Conservation (phyloP, 2,888 invertebrate species). For the Hipparchia sbordonii region DNA sequence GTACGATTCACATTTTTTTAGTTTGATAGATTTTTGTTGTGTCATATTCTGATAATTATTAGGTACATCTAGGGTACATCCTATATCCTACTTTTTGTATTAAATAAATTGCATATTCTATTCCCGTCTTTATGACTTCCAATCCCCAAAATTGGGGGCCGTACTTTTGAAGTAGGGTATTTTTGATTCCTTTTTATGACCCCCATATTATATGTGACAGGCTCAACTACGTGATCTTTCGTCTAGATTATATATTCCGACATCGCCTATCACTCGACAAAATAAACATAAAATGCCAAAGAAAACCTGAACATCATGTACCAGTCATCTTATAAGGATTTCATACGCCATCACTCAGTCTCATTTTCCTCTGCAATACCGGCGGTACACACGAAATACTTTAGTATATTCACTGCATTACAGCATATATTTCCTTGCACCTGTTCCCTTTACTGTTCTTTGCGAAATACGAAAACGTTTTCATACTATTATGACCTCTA, state of each 20-base stretch:
- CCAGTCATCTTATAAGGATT: constrained; percentile 17
- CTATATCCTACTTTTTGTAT: too few species aligned
- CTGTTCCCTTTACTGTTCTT: neutral
- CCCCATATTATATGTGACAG: neutral
- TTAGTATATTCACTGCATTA: constrained; percentile 1
- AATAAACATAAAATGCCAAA: constrained; percentile 10
- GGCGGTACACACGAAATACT: constrained; percentile 3
- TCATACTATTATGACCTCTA: constrained; percentile 24
- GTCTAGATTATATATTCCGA: constrained; percentile 3
- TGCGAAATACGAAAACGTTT: constrained; percentile 9
- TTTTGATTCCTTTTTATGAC: neutral
- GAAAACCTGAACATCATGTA: constrained; percentile 20
- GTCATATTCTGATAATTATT: too few species aligned
- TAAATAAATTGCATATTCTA: too few species aligned
- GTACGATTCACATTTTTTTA: too few species aligned
- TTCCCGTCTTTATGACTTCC: too few species aligned
- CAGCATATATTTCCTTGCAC: constrained; percentile 8
- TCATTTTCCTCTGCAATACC: constrained; percentile 19
- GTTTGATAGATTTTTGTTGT: too few species aligned
- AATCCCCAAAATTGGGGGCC: neutral
- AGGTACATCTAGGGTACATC: too few species aligned
- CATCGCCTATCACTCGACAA: constrained; percentile 14
- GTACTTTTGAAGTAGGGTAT: neutral
- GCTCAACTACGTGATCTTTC: constrained; percentile 1
- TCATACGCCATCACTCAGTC: constrained; percentile 19